A percentile compares a stretch with the other conserved stretches of the same genome.
Conservation (phyloP, 2,797 vertebrate genomes). For the Psittacula echo region DNA sequence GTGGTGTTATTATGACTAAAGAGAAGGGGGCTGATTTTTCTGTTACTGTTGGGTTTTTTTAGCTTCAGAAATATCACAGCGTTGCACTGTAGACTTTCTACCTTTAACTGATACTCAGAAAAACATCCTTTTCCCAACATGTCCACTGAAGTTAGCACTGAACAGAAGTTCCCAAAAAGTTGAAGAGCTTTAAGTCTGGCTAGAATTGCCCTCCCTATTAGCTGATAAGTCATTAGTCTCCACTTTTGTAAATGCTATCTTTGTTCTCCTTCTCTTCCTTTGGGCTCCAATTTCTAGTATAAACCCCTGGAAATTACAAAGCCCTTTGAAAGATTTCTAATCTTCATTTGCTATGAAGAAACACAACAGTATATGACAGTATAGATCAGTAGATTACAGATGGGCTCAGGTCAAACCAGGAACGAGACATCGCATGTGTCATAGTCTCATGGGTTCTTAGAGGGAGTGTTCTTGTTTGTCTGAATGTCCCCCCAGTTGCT, state of each 20-base stretch:
- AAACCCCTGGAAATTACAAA: not conserved
- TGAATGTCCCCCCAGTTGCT: not conserved
- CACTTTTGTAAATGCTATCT: slow-evolving; percentile 15
- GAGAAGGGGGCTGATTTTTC: not conserved
- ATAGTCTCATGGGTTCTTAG: not conserved
- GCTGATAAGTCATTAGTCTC: not conserved
- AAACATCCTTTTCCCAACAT: not conserved
- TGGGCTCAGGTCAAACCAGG: not conserved
- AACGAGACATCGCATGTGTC: not conserved
- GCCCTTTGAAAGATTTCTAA: not conserved
- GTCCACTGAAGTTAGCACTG: not conserved
- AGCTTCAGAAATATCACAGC: not conserved
- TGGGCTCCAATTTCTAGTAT: not conserved
- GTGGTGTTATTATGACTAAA: not conserved
- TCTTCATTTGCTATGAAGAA: not conserved
- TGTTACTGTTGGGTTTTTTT: not conserved
- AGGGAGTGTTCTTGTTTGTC: not conserved
- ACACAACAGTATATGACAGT: not conserved
- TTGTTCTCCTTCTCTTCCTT: not conserved
- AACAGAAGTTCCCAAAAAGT: not conserved
- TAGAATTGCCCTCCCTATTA: not conserved
- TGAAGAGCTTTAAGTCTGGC: not conserved
- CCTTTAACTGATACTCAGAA: not conserved
- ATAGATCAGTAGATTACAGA: slow-evolving; percentile 6
- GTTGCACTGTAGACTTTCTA: not conserved